Conservation (phyloP, 2,888 invertebrate genomes). For the Matsumyia berberina region DNA sequence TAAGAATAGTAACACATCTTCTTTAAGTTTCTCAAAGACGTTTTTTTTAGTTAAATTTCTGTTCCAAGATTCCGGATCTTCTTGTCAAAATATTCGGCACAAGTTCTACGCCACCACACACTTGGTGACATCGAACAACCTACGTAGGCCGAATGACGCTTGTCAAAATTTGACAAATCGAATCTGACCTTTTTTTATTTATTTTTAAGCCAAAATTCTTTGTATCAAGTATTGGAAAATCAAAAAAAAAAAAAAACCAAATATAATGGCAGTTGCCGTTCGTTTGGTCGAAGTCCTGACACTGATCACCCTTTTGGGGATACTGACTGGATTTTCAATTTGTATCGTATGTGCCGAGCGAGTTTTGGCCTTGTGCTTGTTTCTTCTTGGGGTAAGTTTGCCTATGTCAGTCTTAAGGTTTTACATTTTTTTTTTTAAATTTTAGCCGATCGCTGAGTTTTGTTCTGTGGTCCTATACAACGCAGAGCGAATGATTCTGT, state of each 20-base stretch:
- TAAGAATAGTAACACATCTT: background rate
- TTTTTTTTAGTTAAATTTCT: background rate
- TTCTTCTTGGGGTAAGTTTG: constrained; percentile 63
- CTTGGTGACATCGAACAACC: constrained; percentile 10
- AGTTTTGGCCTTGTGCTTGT: constrained; percentile 31
- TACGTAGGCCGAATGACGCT: background rate
- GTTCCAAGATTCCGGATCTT: background rate
- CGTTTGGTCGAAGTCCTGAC: constrained; percentile 75
- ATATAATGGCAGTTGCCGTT: constrained; percentile 75
- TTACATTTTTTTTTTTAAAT: background rate
- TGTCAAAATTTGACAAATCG: constrained; percentile 1
- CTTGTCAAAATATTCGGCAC: background rate
- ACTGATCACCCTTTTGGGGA: constrained; percentile 63
- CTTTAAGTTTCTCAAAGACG: background rate
- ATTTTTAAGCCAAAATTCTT: constrained; percentile 26
- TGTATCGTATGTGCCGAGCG: constrained; percentile 63
- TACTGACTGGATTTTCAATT: constrained; percentile 71
- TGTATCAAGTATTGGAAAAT: background rate
- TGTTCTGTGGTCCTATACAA: constrained; percentile 30
- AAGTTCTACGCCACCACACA: background rate
- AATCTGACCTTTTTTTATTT: background rate
- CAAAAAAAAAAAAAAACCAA: constrained; percentile 37
- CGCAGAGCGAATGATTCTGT: constrained; percentile 52
- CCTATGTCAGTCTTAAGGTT: background rate
- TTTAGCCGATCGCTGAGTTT: constrained; percentile 55